Conservation (phyloP, 2,888 invertebrate species). For the Pterostichus niger region DNA sequence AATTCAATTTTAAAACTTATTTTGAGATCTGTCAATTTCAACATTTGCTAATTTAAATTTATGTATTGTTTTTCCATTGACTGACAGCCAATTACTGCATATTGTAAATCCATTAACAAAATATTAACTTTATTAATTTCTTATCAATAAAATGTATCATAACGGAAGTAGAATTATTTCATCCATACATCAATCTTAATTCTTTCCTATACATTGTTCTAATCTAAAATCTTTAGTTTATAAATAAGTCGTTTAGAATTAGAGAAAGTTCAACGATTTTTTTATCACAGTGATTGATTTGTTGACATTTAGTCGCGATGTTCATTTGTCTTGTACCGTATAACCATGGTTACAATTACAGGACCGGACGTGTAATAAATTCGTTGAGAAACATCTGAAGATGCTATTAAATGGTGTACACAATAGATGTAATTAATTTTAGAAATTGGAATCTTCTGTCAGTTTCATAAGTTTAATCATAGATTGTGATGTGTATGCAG, state of each 20-base stretch:
- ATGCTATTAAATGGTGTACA: not conserved
- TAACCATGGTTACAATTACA: slow-evolving; percentile 41
- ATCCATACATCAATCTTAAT: slow-evolving; percentile 15
- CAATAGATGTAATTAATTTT: slow-evolving; percentile 41
- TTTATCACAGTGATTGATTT: slow-evolving; percentile 52
- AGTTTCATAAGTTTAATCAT: slow-evolving; percentile 23
- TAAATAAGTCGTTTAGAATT: slow-evolving; percentile 36
- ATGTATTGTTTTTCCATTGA: not conserved
- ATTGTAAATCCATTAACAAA: not conserved
- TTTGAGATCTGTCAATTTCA: slow-evolving; percentile 2
- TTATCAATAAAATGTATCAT: slow-evolving; percentile 1
- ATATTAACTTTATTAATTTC: not conserved
- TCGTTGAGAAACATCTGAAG: slow-evolving; percentile 39
- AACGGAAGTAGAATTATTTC: slow-evolving; percentile 17
- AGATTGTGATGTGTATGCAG: slow-evolving; percentile 28
- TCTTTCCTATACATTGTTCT: slow-evolving; percentile 15
- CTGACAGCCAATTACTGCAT: slow-evolving; percentile 11
- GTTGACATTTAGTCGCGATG: slow-evolving; percentile 53
- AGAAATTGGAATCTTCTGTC: slow-evolving; percentile 22
- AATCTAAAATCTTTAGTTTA: slow-evolving; percentile 26
- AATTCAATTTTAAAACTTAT: not conserved
- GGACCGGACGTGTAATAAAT: slow-evolving; percentile 51
- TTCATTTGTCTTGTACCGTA: slow-evolving; percentile 49
- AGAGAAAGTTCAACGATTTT: slow-evolving; percentile 36
- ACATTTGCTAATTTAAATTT: not conserved